Evolutionary conservation across 2,888 invertebrate species (phyloP), one percentile per base, ranked within the genome.

Genomic region (Chrysopilus asiliformis): DNA sequence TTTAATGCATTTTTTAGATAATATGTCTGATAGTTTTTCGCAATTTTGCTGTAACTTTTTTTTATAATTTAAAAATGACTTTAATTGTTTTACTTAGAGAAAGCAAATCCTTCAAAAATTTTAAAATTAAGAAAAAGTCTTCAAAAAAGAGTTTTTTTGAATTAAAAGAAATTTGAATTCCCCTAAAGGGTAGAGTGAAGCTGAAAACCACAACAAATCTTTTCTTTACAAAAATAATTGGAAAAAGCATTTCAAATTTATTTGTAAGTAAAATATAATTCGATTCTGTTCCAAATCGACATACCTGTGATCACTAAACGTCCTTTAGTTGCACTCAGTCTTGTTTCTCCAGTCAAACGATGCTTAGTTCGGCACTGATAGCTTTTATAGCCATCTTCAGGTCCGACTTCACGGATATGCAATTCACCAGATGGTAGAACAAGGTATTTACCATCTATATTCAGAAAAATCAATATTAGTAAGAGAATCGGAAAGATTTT

Each of bases 291-390:
- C 36, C 15, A 38, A 45, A 32, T 33, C 45, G 44, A 74, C 86
- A 79, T 75, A 91, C 91, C 90, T 67, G 91, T 90, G 66, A 91
- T 90, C 66, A 91, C 91, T 52, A 91, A 71, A 55, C 89, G 76
- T 65, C 91, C 91, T 60, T 90, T 90, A 40, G 90, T 90, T 37
- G 90, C 90, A 52, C 90, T 90, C 48, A 91, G 68, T 58, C 89
- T 72, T 38, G 90, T 90, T 72, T 91, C 90, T 48, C 89, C 90
- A 49, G 90, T 91, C 37, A 91, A 71, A 53, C 89, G 76, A 60
- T 91, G 91, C 62, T 89, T 89, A 41, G 91, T 91, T 51, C 90
- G 77, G 62, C 91, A 91, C 65, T 90, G 89, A 60, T 90, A 91
- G 42, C 86, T 84, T 66, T 89, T 87, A 66, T 85, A 86, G 44